These are phyloP conservation scores for Stomorhina lunata DNA, from an alignment of 2,888 invertebrate genomes.

Conservation along the genomic window DNA sequence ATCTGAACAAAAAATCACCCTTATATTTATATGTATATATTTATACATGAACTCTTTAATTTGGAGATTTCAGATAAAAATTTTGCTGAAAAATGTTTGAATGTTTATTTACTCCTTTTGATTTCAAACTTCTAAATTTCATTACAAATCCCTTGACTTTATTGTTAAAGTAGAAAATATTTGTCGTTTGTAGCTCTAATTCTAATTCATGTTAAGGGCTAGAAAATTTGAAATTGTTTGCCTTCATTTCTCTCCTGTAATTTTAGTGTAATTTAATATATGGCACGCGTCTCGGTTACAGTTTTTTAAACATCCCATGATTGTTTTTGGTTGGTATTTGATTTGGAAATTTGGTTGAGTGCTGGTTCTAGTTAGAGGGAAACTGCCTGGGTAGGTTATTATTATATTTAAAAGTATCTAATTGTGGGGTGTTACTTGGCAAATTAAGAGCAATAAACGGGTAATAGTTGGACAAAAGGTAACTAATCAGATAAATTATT, in stretches of 20 bases:
- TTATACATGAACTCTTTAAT: not conserved
- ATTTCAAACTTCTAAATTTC: conserved; percentile 41
- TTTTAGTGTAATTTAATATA: conserved; percentile 76
- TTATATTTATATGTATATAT: too few relatives aligned
- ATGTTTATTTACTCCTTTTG: conserved; percentile 46
- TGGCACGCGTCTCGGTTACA: conserved; percentile 73
- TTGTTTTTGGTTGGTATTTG: conserved; percentile 58
- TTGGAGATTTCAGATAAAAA: conserved; percentile 34
- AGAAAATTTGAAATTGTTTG: not conserved
- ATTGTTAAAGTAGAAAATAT: conserved; percentile 6
- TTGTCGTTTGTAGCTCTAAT: conserved; percentile 36
- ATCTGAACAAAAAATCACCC: conserved; percentile 30
- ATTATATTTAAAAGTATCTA: conserved; percentile 63
- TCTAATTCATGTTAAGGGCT: conserved; percentile 42
- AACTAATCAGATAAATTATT: conserved; percentile 36
- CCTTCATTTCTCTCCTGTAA: conserved; percentile 43
- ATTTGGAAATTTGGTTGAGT: not conserved
- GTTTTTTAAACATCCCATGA: conserved; percentile 52
- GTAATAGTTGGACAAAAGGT: conserved; percentile 58
- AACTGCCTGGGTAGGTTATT: conserved; percentile 28
- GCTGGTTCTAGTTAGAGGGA: conserved; percentile 2
- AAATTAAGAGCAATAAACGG: conserved; percentile 66
- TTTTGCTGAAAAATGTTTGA: conserved; percentile 36
- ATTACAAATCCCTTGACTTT: conserved; percentile 59
- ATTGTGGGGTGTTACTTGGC: conserved; percentile 65